Percentiles rank a stretch among this genome's conserved stretches.
Evolutionary conservation across 2,888 invertebrate genomes (phyloP).

Genomic region (Catocala fraxini): DNA sequence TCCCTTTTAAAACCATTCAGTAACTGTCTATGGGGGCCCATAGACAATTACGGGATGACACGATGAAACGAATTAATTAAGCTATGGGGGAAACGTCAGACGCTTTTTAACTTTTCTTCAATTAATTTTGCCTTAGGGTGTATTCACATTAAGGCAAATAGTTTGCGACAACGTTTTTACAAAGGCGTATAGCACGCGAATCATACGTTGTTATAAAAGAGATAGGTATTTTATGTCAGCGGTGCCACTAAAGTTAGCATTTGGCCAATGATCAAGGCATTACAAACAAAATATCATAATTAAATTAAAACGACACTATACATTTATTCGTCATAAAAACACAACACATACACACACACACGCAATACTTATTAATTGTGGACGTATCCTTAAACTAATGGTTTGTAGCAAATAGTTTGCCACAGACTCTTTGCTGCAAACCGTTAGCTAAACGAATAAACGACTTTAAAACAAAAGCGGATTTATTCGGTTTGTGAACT

Average conservation of each 20-base stretch:
- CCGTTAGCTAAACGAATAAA: not conserved
- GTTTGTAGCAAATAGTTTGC: not conserved
- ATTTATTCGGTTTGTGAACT: slow-evolving; percentile 3
- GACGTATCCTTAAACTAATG: no score
- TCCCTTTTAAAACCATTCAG: slow-evolving; percentile 9
- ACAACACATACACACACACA: no score
- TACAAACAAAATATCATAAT: no score
- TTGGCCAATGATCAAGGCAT: no score
- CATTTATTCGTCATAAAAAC: no score
- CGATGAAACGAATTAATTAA: slow-evolving; percentile 13
- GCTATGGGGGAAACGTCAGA: not conserved
- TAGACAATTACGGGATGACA: slow-evolving; percentile 12
- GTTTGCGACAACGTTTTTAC: no score
- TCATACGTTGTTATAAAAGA: no score
- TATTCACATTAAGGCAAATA: not conserved
- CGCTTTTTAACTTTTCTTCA: slow-evolving; percentile 11
- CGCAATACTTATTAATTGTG: no score
- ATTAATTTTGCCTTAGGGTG: slow-evolving; percentile 1
- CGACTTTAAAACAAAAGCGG: not conserved
- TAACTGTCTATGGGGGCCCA: slow-evolving; percentile 8
- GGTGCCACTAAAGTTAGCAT: no score
- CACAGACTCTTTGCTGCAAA: not conserved
- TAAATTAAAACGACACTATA: no score
- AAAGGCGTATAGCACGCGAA: no score
- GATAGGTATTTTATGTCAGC: no score